Conservation (phyloP, 2,113 vertebrate species). For the Gulo gulo region DNA sequence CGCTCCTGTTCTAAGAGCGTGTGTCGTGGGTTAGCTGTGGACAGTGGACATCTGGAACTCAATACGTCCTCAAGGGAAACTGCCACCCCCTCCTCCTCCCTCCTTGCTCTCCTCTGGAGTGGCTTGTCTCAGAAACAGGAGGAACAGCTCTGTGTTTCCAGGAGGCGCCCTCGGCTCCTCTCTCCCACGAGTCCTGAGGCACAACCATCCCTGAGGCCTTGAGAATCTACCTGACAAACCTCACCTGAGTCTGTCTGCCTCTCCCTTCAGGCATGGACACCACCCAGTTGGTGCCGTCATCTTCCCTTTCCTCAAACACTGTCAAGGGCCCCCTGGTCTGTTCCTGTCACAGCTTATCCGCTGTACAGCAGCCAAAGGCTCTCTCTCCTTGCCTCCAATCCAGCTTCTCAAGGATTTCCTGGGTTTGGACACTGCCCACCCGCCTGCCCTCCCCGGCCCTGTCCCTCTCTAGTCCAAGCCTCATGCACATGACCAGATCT, state of each 20-base stretch:
- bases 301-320: not conserved
- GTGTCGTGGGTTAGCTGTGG: not conserved
- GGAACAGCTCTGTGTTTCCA: not conserved
- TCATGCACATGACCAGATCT: fast-evolving
- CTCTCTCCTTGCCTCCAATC: not conserved
- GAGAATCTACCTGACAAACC: not conserved
- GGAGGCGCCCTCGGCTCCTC: not conserved
- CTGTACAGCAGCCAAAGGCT: not conserved
- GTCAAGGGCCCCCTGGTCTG: fast-evolving
- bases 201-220: not conserved
- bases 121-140: not conserved
- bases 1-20: not conserved
- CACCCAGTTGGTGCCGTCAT: fast-evolving
- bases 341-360: fast-evolving
- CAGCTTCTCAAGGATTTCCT: not conserved
- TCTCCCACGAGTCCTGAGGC: too few relatives aligned
- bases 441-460: fast-evolving
- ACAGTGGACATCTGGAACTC: not conserved
- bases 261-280: fast-evolving
- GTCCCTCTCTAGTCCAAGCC: not conserved
- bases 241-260: not conserved
- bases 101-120: not conserved
- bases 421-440: not conserved
- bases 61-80: fast-evolving
- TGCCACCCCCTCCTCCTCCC: fast-evolving